These are phyloP conservation scores for Lissocephala sabroskyi DNA, from an alignment of 2,888 invertebrate genomes.

Conservation along the genomic window DNA sequence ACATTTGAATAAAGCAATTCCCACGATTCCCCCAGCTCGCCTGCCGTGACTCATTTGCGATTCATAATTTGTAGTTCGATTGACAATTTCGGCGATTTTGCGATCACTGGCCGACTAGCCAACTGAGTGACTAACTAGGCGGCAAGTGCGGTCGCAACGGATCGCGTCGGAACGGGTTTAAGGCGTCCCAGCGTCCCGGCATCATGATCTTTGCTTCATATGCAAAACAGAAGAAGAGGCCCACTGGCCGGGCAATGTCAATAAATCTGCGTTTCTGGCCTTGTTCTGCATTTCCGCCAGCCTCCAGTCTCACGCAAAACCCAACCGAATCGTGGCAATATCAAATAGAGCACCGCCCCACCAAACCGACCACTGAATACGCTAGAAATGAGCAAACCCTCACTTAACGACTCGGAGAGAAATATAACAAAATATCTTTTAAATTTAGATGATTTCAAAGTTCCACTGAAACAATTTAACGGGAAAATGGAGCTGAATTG, in stretches of 20 bases:
- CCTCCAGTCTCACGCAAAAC: slow-evolving; percentile 51
- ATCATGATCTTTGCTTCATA: slow-evolving; percentile 32
- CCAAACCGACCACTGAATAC: too few relatives aligned
- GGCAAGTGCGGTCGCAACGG: not conserved
- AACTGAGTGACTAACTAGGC: not conserved
- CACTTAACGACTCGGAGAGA: too few relatives aligned
- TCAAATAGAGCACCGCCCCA: too few relatives aligned
- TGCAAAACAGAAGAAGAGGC: slow-evolving; percentile 45
- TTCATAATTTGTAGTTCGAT: slow-evolving; percentile 59
- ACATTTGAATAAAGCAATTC: slow-evolving; percentile 62
- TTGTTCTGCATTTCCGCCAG: slow-evolving; percentile 68
- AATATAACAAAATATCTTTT: too few relatives aligned
- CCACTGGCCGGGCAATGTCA: slow-evolving; percentile 68
- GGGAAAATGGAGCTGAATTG: too few relatives aligned
- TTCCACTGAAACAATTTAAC: too few relatives aligned
- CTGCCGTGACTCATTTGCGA: slow-evolving; percentile 30
- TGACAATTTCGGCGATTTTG: slow-evolving; percentile 24
- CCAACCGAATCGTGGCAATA: too few relatives aligned
- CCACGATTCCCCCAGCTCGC: slow-evolving; percentile 34
- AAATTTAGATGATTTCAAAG: too few relatives aligned
- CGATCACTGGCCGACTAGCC: slow-evolving; percentile 29
- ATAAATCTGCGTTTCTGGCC: slow-evolving; percentile 68
- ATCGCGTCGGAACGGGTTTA: not conserved
- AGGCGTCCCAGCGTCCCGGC: not conserved
- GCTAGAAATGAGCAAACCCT: too few relatives aligned